Evolutionary conservation across 2,113 vertebrate genomes (phyloP).

Genomic region (Sander lucioperca): DNA sequence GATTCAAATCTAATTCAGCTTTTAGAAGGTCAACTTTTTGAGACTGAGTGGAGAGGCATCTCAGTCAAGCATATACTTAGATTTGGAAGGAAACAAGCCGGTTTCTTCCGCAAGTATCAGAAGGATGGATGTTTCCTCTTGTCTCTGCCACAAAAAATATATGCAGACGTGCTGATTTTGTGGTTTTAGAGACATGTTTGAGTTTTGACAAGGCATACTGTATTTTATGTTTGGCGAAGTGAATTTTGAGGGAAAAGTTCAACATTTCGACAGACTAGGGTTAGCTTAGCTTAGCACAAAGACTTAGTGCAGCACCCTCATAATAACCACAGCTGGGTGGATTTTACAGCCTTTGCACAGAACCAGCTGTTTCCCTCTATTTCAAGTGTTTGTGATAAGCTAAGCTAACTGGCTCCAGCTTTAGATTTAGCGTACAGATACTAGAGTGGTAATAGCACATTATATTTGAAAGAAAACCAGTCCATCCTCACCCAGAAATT

Average conservation of each 20-base stretch:
- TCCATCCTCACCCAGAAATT: no score
- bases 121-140: constrained; percentile 39
- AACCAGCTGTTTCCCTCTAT: neutral
- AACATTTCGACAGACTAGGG: neutral
- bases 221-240: neutral
- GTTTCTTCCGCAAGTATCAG: constrained; percentile 22
- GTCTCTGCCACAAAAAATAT: constrained; percentile 6
- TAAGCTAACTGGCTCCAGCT: neutral
- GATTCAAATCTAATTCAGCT: constrained; percentile 21
- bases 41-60: constrained; percentile 37
- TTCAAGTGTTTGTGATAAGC: neutral
- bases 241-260: neutral
- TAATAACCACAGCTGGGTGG: neutral
- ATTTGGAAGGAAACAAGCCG: constrained; percentile 26
- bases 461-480: constrained; percentile 23
- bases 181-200: constrained; percentile 16
- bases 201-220: neutral
- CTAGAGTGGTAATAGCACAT: neutral
- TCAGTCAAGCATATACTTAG: constrained; percentile 27
- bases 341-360: neutral
- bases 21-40: constrained; percentile 23
- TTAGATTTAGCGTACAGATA: neutral
- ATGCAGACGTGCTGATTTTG: neutral
- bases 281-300: neutral
- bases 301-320: neutral